Evolutionary conservation across 30 jellyfish, hydroid and myxozoan genomes (phyloP).

Genomic region (Chrysaora quinquecirrha): DNA sequence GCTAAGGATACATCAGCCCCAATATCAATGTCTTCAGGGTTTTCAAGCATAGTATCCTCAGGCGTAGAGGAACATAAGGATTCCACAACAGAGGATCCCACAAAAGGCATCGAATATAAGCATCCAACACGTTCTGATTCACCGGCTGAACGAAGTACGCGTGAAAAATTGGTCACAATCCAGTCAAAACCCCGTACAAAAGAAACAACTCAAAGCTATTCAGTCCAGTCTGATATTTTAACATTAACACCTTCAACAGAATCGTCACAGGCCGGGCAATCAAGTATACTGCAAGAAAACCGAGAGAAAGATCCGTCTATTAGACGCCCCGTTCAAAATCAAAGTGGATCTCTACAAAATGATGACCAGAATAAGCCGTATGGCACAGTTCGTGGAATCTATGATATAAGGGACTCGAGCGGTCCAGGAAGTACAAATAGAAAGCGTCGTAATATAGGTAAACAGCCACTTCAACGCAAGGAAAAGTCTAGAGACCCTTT

Average conservation of each 20-base stretch:
- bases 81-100: background rate
- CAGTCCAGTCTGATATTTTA: too few relatives aligned
- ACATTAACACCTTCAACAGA: too few relatives aligned
- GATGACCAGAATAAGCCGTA: background rate
- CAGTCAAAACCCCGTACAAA: too few relatives aligned
- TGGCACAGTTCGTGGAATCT: conserved; percentile 61
- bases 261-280: background rate
- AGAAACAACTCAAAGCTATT: background rate
- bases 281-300: background rate
- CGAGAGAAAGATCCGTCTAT: background rate
- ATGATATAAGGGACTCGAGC: conserved; percentile 82
- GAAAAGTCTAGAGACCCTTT: conserved; percentile 32
- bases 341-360: background rate
- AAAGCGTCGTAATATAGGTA: conserved; percentile 56
- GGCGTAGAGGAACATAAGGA: background rate
- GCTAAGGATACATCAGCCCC: background rate
- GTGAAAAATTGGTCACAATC: background rate
- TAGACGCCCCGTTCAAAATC: background rate
- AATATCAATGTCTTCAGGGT: background rate
- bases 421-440: conserved; percentile 96
- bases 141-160: too few relatives aligned
- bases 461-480: conserved; percentile 28
- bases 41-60: too few relatives aligned
- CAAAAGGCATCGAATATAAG: background rate
- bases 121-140: background rate